Conservation (phyloP, 2,797 vertebrate genomes). For the Pseudomugil gertrudae region DNA sequence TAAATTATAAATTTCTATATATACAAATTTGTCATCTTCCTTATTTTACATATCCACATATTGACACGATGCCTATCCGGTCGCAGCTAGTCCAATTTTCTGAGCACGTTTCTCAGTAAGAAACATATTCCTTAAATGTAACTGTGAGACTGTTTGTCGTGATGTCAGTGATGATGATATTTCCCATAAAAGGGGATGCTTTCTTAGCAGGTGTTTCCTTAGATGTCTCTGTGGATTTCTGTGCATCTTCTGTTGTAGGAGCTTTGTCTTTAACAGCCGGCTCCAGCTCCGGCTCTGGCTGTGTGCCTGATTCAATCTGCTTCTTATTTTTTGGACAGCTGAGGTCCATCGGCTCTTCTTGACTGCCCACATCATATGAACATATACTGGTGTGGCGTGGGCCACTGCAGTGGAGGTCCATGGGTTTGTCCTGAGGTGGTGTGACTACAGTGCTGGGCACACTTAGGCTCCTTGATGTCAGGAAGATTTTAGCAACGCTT, state of each 20-base stretch:
- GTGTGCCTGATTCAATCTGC: slow-evolving; percentile 39
- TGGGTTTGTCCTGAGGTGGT: slow-evolving; percentile 84
- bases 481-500: slow-evolving; percentile 85
- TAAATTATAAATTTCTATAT: slow-evolving; percentile 83
- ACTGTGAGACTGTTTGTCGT: slow-evolving; percentile 98
- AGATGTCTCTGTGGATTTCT: slow-evolving; percentile 73
- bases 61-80: slow-evolving; percentile 45
- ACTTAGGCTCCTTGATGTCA: slow-evolving; percentile 88
- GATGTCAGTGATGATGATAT: slow-evolving; percentile 98
- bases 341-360: slow-evolving; percentile 97
- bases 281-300: background rate
- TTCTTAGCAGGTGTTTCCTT: slow-evolving; percentile 79
- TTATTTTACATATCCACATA: slow-evolving; percentile 77
- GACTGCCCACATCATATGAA: slow-evolving; percentile 77
- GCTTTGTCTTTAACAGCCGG: slow-evolving; percentile 32
- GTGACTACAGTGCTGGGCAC: slow-evolving; percentile 81
- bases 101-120: slow-evolving; percentile 76
- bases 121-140: slow-evolving; percentile 98
- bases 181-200: slow-evolving; percentile 94
- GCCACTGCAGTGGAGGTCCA: slow-evolving; percentile 78
- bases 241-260: slow-evolving; percentile 30
- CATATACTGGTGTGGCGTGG: slow-evolving; percentile 38
- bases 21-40: slow-evolving; percentile 72
- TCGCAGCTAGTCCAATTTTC: slow-evolving; percentile 27
- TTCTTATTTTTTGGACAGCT: slow-evolving; percentile 90